Percentiles rank a stretch among this genome's conserved stretches.
Conservation (phyloP, 2,113 vertebrate species). For the Gymnarchus niloticus region DNA sequence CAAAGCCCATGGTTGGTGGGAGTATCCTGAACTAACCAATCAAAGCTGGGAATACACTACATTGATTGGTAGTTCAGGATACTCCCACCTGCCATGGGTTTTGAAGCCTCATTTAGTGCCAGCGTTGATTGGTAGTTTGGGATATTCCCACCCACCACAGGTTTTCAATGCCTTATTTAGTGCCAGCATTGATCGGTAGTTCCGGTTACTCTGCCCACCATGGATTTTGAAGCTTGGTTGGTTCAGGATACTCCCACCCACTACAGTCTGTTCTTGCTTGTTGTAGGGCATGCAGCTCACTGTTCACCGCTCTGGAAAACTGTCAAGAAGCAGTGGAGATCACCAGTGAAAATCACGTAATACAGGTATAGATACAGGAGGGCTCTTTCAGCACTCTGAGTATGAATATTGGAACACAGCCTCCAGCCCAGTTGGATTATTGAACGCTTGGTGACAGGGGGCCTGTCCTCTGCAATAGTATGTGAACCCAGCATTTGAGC, state of each 20-base stretch:
- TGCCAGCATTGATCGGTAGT: too few relatives aligned
- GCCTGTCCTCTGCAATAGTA: constrained; percentile 62
- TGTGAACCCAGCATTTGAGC: constrained; percentile 89
- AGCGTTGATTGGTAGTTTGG: too few relatives aligned
- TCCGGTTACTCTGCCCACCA: too few relatives aligned
- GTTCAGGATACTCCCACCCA: too few relatives aligned
- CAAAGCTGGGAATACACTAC: neutral
- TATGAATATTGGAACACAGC: neutral
- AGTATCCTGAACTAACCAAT: too few relatives aligned
- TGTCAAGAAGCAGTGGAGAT: constrained; percentile 95
- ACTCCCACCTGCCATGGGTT: too few relatives aligned
- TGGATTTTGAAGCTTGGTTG: too few relatives aligned
- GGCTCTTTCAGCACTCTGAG: neutral
- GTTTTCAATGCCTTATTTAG: too few relatives aligned
- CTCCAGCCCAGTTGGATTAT: neutral
- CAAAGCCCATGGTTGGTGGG: too few relatives aligned
- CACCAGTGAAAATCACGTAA: constrained; percentile 90
- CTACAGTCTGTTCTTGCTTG: constrained; percentile 26
- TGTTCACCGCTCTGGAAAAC: constrained; percentile 86
- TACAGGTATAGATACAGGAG: constrained; percentile 72
- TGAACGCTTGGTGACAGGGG: neutral
- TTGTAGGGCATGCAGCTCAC: constrained; percentile 84
- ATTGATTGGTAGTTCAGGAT: too few relatives aligned
- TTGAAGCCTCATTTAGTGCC: too few relatives aligned
- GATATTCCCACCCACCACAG: too few relatives aligned